phyloP scores from a whole-genome alignment of 2,113 vertebrate genomes.

The Cisticola juncidis region DNA sequence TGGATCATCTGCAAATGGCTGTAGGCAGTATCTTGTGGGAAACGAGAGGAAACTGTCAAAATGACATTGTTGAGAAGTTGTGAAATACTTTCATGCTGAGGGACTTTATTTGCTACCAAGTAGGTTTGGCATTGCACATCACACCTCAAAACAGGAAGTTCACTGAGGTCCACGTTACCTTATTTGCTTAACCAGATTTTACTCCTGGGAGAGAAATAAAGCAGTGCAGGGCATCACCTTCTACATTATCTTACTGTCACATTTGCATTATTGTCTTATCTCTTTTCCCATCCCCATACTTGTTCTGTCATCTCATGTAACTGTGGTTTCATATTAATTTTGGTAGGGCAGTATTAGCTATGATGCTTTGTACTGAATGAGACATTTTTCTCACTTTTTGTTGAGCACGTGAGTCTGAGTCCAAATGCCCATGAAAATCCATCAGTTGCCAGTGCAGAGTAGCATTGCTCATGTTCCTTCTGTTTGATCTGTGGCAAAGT shows the following conservation, averaged over 20 bases:
- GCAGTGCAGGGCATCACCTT: not conserved
- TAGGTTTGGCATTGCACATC: not conserved
- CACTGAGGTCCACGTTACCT: not conserved
- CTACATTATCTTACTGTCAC: not conserved
- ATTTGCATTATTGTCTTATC: not conserved
- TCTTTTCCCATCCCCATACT: not conserved
- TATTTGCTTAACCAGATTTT: not conserved
- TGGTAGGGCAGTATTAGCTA: not conserved
- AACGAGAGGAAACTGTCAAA: not conserved
- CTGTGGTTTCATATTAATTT: not conserved
- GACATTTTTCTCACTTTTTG: not conserved
- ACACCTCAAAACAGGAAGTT: not conserved
- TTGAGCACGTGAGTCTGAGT: not conserved
- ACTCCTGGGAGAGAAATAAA: not conserved
- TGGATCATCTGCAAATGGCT: not conserved
- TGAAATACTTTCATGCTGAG: not conserved
- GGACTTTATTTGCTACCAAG: not conserved
- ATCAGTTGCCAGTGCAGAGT: not conserved
- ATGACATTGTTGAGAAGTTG: not conserved
- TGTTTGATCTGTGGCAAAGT: not conserved
- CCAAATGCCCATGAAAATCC: not conserved
- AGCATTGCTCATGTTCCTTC: not conserved
- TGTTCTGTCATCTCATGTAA: not conserved
- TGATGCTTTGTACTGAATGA: not conserved
- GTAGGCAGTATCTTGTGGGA: not conserved